Conservation (phyloP, 2,113 vertebrate species). For the Blennius ocellaris region DNA sequence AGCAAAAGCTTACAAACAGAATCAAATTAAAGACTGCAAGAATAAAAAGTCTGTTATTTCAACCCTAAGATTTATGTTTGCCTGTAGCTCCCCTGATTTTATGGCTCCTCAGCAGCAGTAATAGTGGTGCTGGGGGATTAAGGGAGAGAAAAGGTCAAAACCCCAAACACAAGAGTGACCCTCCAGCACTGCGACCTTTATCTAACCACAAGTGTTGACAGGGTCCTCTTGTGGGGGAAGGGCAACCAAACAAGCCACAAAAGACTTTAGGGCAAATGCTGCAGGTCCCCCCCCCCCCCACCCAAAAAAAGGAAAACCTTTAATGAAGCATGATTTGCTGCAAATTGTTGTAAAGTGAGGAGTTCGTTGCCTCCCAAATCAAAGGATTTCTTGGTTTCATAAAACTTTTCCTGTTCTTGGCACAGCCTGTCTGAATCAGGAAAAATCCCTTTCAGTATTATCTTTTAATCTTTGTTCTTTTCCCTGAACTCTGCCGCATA, state of each 20-base stretch:
- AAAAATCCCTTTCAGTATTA: conserved; percentile 30
- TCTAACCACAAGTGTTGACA: conserved; percentile 66
- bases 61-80: background rate
- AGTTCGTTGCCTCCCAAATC: background rate
- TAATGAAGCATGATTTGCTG: background rate
- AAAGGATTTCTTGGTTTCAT: background rate
- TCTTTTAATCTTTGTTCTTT: conserved; percentile 41
- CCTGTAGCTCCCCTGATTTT: background rate
- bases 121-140: background rate
- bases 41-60: background rate
- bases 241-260: conserved; percentile 54
- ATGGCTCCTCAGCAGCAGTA: conserved; percentile 22
- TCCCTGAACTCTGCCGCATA: conserved; percentile 30
- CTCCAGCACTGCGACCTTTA: conserved; percentile 53
- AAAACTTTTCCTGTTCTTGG: conserved; percentile 14
- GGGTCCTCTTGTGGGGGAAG: conserved; percentile 54
- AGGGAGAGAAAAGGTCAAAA: conserved; percentile 18
- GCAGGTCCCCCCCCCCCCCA: background rate
- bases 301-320: background rate
- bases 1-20: too few relatives aligned
- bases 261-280: conserved; percentile 38
- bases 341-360: conserved; percentile 5
- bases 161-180: conserved; percentile 44
- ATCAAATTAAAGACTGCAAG: too few relatives aligned
- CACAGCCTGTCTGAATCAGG: conserved; percentile 7